Percentiles rank a stretch among this genome's conserved stretches.
Evolutionary conservation across 2,888 invertebrate genomes (phyloP).

Genomic region (Auanema sp.): DNA sequence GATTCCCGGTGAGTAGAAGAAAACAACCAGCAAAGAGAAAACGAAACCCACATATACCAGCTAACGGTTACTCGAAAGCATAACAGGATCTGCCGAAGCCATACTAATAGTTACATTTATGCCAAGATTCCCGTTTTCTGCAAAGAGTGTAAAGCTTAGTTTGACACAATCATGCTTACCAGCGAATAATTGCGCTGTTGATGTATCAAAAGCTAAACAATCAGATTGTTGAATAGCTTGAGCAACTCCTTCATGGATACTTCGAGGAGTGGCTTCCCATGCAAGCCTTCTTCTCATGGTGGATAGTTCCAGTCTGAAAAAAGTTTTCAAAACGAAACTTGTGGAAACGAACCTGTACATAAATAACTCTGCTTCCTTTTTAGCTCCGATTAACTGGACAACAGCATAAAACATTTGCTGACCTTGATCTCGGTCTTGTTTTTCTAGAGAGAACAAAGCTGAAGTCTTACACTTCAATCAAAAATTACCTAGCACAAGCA

Average conservation of each 20-base stretch:
- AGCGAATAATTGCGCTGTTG: constrained; percentile 95
- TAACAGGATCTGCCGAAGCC: constrained; percentile 19
- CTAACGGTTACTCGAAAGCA: background rate
- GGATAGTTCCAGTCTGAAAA: constrained; percentile 84
- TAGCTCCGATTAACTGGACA: constrained; percentile 95
- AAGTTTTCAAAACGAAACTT: background rate
- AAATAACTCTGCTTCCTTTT: constrained; percentile 98
- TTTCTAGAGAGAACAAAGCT: constrained; percentile 72
- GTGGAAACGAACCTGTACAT: constrained; percentile 77
- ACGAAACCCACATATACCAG: too few species aligned
- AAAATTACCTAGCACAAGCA: constrained; percentile 82
- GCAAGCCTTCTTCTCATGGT: constrained; percentile 90
- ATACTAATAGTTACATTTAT: constrained; percentile 96
- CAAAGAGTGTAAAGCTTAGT: constrained; percentile 8
- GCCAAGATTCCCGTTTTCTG: constrained; percentile 94
- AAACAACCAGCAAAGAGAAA: too few species aligned
- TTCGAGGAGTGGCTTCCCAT: constrained; percentile 98
- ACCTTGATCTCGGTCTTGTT: constrained; percentile 76
- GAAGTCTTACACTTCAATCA: background rate
- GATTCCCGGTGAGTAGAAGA: too few species aligned
- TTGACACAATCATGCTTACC: constrained; percentile 20
- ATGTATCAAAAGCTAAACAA: constrained; percentile 97
- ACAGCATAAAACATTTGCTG: constrained; percentile 77
- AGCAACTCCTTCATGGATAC: constrained; percentile 94
- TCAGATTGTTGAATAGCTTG: constrained; percentile 96